Evolutionary conservation across 1,140 invertebrate genomes (phyloP).

Genomic region (Ganaspis sp.): DNA sequence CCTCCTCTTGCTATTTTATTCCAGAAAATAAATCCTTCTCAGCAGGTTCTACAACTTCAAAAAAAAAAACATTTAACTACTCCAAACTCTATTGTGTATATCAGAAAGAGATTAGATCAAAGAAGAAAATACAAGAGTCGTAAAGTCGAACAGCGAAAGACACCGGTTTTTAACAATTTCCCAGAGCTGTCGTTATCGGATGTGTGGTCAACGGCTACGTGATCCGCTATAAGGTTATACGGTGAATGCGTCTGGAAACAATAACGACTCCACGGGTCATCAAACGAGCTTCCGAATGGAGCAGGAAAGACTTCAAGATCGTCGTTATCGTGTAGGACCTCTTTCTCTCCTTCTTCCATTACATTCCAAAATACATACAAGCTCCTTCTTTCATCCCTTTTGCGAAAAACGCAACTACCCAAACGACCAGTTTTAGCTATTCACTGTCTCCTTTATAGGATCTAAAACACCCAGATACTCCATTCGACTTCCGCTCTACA

Average conservation of each 20-base stretch:
- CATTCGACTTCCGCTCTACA: background rate
- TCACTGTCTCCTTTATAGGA: slow-evolving; percentile 65
- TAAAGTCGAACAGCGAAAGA: slow-evolving; percentile 48
- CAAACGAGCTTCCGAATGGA: slow-evolving; percentile 73
- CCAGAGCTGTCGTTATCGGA: slow-evolving; percentile 65
- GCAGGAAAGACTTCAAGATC: slow-evolving; percentile 60
- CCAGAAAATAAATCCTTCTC: no score
- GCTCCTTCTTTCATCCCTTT: slow-evolving; percentile 48
- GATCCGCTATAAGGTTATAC: slow-evolving; percentile 52
- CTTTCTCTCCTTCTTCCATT: slow-evolving; percentile 46
- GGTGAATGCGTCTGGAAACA: slow-evolving; percentile 64
- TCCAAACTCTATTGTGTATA: background rate
- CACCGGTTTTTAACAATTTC: slow-evolving; percentile 69
- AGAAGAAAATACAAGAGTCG: slow-evolving; percentile 29
- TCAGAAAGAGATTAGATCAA: background rate
- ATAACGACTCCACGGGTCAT: slow-evolving; percentile 72
- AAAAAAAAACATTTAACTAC: background rate
- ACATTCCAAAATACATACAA: slow-evolving; percentile 35
- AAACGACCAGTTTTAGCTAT: slow-evolving; percentile 46
- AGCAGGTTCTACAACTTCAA: no score
- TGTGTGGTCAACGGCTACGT: slow-evolving; percentile 65
- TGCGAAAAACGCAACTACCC: slow-evolving; percentile 36
- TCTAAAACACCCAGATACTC: slow-evolving; percentile 57
- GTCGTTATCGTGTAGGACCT: slow-evolving; percentile 50
- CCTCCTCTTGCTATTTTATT: no score